phyloP scores from a whole-genome alignment of 2,888 invertebrate genomes.

The Dolichomitus sp. region DNA sequence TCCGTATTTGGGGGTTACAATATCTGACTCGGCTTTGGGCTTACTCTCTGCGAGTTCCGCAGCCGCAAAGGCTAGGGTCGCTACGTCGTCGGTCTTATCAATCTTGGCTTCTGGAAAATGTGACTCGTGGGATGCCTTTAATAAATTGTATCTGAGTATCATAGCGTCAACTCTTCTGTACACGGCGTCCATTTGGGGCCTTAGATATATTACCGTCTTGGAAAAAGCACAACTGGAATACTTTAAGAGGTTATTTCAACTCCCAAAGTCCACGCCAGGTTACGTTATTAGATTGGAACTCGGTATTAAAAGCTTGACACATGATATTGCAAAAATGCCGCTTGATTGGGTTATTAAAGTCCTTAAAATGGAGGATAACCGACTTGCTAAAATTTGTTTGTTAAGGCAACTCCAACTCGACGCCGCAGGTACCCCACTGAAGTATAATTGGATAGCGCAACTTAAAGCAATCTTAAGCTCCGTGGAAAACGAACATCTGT shows the following conservation, averaged over 20 bases:
- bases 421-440: too few relatives aligned
- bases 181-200: neutral
- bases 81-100: neutral
- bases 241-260: neutral
- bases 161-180: neutral
- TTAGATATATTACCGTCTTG: neutral
- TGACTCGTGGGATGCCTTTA: neutral
- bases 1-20: neutral
- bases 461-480: neutral
- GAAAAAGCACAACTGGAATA: neutral
- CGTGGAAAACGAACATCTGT: neutral
- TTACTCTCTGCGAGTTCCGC: neutral
- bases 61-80: neutral
- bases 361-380: neutral
- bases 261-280: neutral
- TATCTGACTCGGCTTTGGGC: neutral
- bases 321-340: neutral
- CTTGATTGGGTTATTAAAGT: slow-evolving; percentile 1
- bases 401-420: neutral
- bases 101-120: neutral
- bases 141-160: neutral
- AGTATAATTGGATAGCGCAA: neutral
- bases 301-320: neutral
- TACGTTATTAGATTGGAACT: neutral
- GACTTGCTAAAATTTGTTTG: neutral